These are phyloP conservation scores for Cremastobaeus sp. DNA, from an alignment of 2,888 invertebrate genomes.

Conservation along the genomic window DNA sequence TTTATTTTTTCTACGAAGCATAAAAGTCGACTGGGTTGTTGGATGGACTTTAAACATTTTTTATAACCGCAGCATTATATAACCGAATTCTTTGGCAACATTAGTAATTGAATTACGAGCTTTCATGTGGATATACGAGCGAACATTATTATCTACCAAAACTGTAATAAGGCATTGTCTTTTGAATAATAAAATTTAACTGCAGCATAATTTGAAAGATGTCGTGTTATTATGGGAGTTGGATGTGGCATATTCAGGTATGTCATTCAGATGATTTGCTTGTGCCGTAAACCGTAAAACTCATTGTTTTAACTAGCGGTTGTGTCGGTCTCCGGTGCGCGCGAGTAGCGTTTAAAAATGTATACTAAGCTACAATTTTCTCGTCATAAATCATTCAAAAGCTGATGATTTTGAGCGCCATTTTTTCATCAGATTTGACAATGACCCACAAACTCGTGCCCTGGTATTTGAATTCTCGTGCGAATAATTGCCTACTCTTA, in stretches of 20 bases:
- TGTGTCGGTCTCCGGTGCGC: slow-evolving; percentile 6
- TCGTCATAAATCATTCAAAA: slow-evolving; percentile 40
- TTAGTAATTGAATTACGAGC: slow-evolving; percentile 5
- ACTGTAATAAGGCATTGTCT: slow-evolving; percentile 27
- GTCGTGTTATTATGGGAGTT: slow-evolving; percentile 20
- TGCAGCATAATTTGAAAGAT: slow-evolving; percentile 16
- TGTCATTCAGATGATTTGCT: slow-evolving; percentile 44
- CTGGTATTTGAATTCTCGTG: slow-evolving; percentile 16
- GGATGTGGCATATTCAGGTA: slow-evolving; percentile 24
- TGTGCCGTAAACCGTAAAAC: slow-evolving; percentile 49
- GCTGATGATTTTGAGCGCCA: slow-evolving; percentile 28
- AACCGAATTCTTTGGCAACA: not conserved
- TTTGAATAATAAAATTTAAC: slow-evolving; percentile 17
- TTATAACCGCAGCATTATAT: not conserved
- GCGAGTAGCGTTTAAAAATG: slow-evolving; percentile 8
- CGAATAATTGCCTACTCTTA: not conserved
- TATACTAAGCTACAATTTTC: slow-evolving; percentile 31
- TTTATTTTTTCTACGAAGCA: too few relatives aligned
- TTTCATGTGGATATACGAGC: not conserved
- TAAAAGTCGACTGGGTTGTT: too few relatives aligned
- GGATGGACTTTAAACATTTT: too few relatives aligned
- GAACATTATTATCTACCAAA: slow-evolving; percentile 4
- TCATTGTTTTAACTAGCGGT: slow-evolving; percentile 51
- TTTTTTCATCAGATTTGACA: slow-evolving; percentile 34
- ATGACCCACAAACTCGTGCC: slow-evolving; percentile 28